These are phyloP conservation scores for Pollachius pollachius DNA, from an alignment of 2,113 vertebrate genomes.

Conservation along the genomic window DNA sequence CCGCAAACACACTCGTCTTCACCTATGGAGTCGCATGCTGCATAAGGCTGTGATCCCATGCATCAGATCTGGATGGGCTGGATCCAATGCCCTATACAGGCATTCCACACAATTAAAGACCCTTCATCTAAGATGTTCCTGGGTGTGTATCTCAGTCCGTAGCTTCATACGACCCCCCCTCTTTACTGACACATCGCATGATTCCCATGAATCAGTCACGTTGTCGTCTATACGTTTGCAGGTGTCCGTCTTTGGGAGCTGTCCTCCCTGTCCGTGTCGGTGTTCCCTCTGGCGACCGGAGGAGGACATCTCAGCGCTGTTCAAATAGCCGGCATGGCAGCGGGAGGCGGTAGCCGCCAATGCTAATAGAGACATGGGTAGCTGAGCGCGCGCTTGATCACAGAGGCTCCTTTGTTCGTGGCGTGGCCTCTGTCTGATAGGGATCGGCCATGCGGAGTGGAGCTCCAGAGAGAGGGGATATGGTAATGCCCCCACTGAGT, in stretches of 20 bases:
- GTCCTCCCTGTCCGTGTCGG: conserved; percentile 50
- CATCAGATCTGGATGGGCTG: no score
- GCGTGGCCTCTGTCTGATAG: conserved; percentile 65
- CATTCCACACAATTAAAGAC: not conserved
- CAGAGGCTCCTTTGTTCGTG: conserved; percentile 67
- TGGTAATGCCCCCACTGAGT: conserved; percentile 63
- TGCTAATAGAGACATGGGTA: conserved; percentile 68
- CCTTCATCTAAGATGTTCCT: not conserved
- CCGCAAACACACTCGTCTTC: not conserved
- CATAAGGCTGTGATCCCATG: no score
- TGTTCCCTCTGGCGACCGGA: conserved; percentile 42
- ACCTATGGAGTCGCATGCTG: not conserved
- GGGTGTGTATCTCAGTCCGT: not conserved
- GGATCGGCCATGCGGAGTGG: conserved; percentile 60
- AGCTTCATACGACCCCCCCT: not conserved
- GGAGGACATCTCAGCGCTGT: conserved; percentile 51
- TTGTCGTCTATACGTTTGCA: conserved; percentile 22
- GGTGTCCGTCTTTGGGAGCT: conserved; percentile 25
- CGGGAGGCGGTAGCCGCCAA: conserved; percentile 45
- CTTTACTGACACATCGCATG: no score
- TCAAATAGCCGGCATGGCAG: conserved; percentile 54
- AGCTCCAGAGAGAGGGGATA: conserved; percentile 60
- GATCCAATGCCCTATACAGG: not conserved
- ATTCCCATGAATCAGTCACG: not conserved
- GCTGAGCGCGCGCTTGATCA: conserved; percentile 64